Base-by-base conservation (phyloP, 2,113 vertebrate genomes). In the Paracanthobrama guichenoti region DNA sequence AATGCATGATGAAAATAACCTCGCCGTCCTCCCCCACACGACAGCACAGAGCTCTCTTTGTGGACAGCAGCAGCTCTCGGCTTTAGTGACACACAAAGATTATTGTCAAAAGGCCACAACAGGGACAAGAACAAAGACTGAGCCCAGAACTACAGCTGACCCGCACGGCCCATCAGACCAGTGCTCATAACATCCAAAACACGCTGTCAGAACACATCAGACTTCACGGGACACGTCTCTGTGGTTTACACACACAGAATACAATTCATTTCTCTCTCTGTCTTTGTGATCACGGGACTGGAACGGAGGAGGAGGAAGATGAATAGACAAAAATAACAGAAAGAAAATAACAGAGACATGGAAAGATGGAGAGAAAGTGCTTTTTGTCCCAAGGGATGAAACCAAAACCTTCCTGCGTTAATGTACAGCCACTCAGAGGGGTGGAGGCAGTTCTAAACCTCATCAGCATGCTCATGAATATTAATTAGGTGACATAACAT, bases 21-120 rank as follows among this genome's bases (percentile, higher is more conserved):
- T 39, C 11, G 10, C 4, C 14, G 46, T 81, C 79, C 66, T n/a
- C 78, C 42, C 79, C 48, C 26, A 16, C 79, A 13, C 46, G 18
- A 39, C 28, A 28, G 1, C 64, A 81, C 79, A 55, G 64, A 81
- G 48, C 79, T 57, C 16, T 81, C 79, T 55, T 81, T 81, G 79
- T 81, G 79, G 64, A 81, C 48, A 9, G 26, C 60, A 55, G 62
- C 79, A 18, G 64, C 79, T 53, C 79, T 28, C 8, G 20, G 18
- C 42, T 69, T 81, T 35, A 59, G 64, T 7, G 10, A 42, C 62
- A 81, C 79, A 81, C 48, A 81, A 71, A 71, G 79, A 53, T 67
- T 53, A 81, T 67, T 81, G 62, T 81, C 46, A 69, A 53, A 78
- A 14, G 35, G 31, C 28, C 31, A 59, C 55, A 44, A 59, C 48